Evolutionary conservation across 2,888 invertebrate genomes (phyloP), one percentile per base, ranked within the genome.

Genomic region (Ashinkailepas kermadecensis): DNA sequence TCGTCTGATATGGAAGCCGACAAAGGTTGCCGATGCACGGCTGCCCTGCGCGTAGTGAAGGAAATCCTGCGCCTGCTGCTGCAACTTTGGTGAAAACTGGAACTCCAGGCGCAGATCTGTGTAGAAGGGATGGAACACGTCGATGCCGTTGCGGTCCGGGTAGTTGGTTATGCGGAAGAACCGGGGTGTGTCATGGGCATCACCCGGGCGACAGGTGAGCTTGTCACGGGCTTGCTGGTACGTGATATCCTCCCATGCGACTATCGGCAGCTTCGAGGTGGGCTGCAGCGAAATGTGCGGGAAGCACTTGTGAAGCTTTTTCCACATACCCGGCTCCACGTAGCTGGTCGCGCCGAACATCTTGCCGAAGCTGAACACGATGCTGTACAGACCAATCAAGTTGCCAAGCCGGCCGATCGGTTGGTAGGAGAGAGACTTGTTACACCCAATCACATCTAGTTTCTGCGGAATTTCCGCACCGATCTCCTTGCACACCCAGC

Each of bases 401-500:
- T 78, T 78, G 18, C 78, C 78, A 2, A 78, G 78, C 56, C 78
- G 18, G 7, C 78, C 78, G 78, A 78, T 78, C 11, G 78, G 54
- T 4, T 21, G 0, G 13, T 78, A 78, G 12, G 18, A 12, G n/a
- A 78, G 3, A 3, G 56, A 15, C 56, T 57, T 78, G 9, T 11
- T 56, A 56, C 78, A 78, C 21, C 56, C 57, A 10, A 11, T 15
- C 11, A 21, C 9, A 21, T 57, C 18, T 9, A 18, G 0, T 21
- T 15, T 1, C 3, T 12, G 57, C 9, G 78, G 78, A 23, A 57
- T 21, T 21, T 12, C n/a, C 15, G 6, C 39, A 13, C 70, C 39
- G 56, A 78, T 21, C n/a, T 21, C 9, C 9, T 8, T 2, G 57
- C 78, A 78, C 21, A 78, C 56, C 56, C 54, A 54, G 21, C 56